Base-by-base conservation (phyloP, 2,888 invertebrate genomes). In the Ptilodon capucinus region DNA sequence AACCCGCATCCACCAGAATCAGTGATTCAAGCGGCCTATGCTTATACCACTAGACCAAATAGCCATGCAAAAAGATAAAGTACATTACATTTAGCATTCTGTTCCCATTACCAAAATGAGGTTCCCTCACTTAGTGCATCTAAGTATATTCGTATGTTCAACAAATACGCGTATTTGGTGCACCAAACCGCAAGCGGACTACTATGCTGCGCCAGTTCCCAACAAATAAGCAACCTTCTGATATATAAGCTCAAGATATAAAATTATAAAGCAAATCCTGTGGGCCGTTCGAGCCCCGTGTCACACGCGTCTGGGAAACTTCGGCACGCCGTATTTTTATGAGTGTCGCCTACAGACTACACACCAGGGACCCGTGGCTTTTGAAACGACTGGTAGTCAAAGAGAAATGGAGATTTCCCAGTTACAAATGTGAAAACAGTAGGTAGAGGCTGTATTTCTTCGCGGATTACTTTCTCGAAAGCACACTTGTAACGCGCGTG, bases 341-440 rank as follows among this genome's bases (percentile, higher is more conserved):
- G 87, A 87, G 84, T 80, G 84, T 83, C 85, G 81, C 78, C 74
- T 75, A 65, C 67, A 72, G 71, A 84, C 85, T 85, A 86, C 82
- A 80, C 88, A 77, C 86, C 64, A 65, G 88, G 86, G 88, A 86
- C 77, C 68, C 77, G 77, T 82, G 85, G 83, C 85, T 82, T 82
- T 81, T 78, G 80, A 80, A 87, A 86, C 84, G 88, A 81, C 86
- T 84, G 79, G 75, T 75, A 86, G 84, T 87, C 87, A 89, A 88
- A 88, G 87, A 84, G 86, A 88, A 87, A 89, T 89, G 86, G 86
- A 87, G 86, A 88, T 89, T 88, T 87, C 75, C 74, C 79, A 76
- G 88, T 86, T 87, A 88, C 87, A 87, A 89, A 89, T 88, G 86
- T 86, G 84, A 76, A 82, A 86, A 80, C 81, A 75, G 84, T 84